Conservation (phyloP, 1,140 invertebrate species). For the Cecropterus lyciades region DNA sequence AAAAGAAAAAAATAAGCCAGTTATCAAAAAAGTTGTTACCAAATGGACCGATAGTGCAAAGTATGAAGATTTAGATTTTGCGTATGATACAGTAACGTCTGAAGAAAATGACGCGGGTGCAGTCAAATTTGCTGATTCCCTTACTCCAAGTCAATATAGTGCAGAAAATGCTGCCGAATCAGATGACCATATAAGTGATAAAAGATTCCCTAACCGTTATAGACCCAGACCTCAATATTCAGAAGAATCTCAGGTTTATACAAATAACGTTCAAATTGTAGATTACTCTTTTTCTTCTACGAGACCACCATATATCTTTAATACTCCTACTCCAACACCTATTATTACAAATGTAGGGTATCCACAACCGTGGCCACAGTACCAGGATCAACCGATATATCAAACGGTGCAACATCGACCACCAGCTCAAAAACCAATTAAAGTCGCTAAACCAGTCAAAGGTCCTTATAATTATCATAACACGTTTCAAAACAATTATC, state of each 20-base stretch:
- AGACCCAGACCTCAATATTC: slow-evolving; percentile 53
- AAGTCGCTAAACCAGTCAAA: slow-evolving; percentile 54
- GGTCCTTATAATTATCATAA: slow-evolving; percentile 57
- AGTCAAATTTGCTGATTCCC: slow-evolving; percentile 27
- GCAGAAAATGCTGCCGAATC: slow-evolving; percentile 30
- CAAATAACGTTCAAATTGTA: slow-evolving; percentile 58
- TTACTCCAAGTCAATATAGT: slow-evolving; percentile 13
- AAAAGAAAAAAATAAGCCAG: slow-evolving; percentile 51
- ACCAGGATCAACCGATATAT: slow-evolving; percentile 35
- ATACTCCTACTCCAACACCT: slow-evolving; percentile 69
- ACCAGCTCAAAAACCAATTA: slow-evolving; percentile 57
- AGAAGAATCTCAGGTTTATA: slow-evolving; percentile 60
- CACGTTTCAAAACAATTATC: slow-evolving; percentile 52
- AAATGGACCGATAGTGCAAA: slow-evolving; percentile 75
- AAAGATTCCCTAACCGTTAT: slow-evolving; percentile 38
- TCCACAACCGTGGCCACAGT: slow-evolving; percentile 65
- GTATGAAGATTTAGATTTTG: slow-evolving; percentile 62
- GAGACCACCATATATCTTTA: slow-evolving; percentile 61
- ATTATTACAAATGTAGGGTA: slow-evolving; percentile 75
- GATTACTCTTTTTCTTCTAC: slow-evolving; percentile 51
- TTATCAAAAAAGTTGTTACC: slow-evolving; percentile 72
- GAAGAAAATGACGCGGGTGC: slow-evolving; percentile 39
- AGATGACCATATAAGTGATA: slow-evolving; percentile 8
- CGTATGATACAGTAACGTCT: slow-evolving; percentile 47
- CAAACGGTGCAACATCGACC: slow-evolving; percentile 46